A percentile compares a stretch with the other conserved stretches of the same genome.
phyloP scores from a whole-genome alignment of 2,888 invertebrate species.

The Serripes groenlandicus region DNA sequence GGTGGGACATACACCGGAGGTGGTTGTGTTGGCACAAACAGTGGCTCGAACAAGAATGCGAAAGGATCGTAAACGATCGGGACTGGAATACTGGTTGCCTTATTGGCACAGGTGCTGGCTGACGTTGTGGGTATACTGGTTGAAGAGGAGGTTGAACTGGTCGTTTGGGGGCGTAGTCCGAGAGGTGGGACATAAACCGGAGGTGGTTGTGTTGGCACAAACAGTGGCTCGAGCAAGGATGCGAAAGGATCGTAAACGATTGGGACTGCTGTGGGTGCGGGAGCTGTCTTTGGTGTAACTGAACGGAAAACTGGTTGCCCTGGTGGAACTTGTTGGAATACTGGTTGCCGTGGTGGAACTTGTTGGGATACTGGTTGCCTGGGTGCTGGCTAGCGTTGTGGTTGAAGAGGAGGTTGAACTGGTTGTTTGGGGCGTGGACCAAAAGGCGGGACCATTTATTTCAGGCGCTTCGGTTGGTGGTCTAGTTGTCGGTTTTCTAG shows the following conservation, averaged over 20 bases:
- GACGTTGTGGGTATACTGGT: background rate
- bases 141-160: background rate
- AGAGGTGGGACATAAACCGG: background rate
- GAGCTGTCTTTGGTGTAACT: background rate
- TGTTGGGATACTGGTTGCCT: background rate
- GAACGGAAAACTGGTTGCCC: background rate
- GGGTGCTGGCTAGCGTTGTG: background rate
- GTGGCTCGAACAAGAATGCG: background rate
- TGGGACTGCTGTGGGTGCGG: background rate
- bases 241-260: background rate
- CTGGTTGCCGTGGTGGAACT: background rate
- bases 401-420: background rate
- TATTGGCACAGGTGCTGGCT: background rate
- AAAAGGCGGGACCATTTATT: slow-evolving; percentile 4
- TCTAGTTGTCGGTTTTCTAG: background rate
- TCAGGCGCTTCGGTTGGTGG: slow-evolving; percentile 5
- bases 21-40: slow-evolving; percentile 8
- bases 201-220: background rate
- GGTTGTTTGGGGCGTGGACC: no score
- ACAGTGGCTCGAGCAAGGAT: background rate
- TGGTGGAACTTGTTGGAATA: background rate
- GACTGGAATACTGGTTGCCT: background rate
- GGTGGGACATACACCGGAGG: background rate
- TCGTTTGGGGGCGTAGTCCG: background rate
- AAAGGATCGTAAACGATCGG: background rate